A percentile compares a stretch with the other conserved stretches of the same genome.
Conservation (phyloP, 2,797 vertebrate species). For the Euphonia xanthogaster region DNA sequence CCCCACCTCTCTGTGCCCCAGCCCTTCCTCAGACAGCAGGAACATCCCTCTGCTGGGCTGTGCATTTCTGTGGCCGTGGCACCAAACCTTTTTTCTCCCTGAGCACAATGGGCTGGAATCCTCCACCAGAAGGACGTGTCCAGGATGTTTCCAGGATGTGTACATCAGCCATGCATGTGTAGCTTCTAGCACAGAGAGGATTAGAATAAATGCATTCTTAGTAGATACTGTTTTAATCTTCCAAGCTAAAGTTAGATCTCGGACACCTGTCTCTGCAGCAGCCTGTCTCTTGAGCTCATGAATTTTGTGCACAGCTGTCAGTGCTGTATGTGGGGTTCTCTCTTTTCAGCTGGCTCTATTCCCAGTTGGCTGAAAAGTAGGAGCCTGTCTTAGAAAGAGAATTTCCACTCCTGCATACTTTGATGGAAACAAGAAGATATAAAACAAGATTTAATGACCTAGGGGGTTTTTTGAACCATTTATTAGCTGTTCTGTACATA, state of each 20-base stretch:
- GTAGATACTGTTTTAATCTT: constrained; percentile 69
- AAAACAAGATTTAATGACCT: constrained; percentile 66
- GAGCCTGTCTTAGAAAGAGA: constrained; percentile 64
- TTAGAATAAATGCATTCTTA: constrained; percentile 71
- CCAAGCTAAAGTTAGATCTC: constrained; percentile 70
- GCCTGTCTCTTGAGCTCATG: constrained; percentile 63
- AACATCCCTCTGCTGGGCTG: neutral
- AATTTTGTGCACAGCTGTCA: constrained; percentile 72
- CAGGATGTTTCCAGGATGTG: constrained; percentile 43
- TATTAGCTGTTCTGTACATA: constrained; percentile 65
- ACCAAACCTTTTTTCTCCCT: constrained; percentile 11
- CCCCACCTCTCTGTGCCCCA: neutral
- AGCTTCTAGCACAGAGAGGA: constrained; percentile 56
- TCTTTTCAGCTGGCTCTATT: constrained; percentile 66
- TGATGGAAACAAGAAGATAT: constrained; percentile 67
- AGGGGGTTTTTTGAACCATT: constrained; percentile 2
- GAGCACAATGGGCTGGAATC: constrained; percentile 35
- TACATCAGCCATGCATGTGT: constrained; percentile 25
- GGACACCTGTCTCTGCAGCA: constrained; percentile 73
- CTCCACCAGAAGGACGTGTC: constrained; percentile 6
- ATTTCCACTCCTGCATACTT: constrained; percentile 64
- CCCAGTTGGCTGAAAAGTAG: constrained; percentile 66
- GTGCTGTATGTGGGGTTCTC: constrained; percentile 61
- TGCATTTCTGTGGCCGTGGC: neutral
- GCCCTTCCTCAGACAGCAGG: neutral